Evolutionary conservation across 2,888 invertebrate genomes (phyloP).

Genomic region (Erynnis tages): DNA sequence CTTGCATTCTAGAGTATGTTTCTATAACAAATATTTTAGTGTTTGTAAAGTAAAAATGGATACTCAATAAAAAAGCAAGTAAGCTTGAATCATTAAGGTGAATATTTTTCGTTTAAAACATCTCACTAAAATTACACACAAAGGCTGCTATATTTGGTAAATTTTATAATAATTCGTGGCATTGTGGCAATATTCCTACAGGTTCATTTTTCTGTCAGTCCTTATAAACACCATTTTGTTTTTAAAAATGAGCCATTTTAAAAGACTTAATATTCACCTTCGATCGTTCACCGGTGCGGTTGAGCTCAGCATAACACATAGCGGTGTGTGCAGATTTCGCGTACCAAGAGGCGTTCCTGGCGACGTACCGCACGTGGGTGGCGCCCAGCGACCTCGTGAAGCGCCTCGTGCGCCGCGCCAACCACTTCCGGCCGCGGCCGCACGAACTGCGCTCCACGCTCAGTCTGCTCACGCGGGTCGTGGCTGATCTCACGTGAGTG

Average conservation of each 20-base stretch:
- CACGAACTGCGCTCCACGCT: conserved; percentile 91
- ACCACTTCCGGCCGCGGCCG: conserved; percentile 84
- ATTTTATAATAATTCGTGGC: no score
- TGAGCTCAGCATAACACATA: not conserved
- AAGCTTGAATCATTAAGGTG: not conserved
- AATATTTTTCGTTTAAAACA: no score
- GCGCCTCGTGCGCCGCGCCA: conserved; percentile 88
- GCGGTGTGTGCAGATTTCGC: conserved; percentile 86
- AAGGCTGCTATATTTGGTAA: no score
- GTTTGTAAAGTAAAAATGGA: not conserved
- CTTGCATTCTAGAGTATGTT: no score
- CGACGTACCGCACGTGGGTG: conserved; percentile 98
- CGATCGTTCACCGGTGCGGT: not conserved
- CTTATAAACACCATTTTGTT: no score
- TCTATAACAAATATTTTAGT: not conserved
- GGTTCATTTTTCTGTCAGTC: no score
- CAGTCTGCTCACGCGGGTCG: conserved; percentile 95
- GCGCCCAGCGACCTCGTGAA: conserved; percentile 92
- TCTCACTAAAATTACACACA: no score
- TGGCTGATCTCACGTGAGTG: conserved; percentile 97
- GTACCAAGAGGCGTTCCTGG: conserved; percentile 98
- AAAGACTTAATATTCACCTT: not conserved
- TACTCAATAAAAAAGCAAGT: not conserved
- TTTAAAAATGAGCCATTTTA: no score
- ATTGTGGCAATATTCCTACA: no score